phyloP scores from a whole-genome alignment of 2,113 vertebrate genomes.

The Shinisaurus crocodilurus region DNA sequence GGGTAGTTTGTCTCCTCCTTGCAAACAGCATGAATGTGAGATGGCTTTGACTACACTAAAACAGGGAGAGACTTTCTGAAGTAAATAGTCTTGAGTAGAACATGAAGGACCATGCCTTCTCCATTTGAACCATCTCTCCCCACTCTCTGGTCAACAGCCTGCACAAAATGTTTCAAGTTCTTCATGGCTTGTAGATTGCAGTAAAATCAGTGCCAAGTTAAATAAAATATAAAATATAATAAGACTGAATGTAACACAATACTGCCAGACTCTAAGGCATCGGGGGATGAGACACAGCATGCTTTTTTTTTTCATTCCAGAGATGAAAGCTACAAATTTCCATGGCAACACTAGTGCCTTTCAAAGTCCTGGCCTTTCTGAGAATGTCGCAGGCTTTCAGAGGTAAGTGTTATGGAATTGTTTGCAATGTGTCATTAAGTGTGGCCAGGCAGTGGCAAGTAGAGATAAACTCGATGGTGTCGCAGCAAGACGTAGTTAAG shows the following conservation, averaged over 20 bases:
- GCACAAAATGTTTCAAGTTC: background rate
- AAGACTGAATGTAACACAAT: background rate
- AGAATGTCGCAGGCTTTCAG: conserved; percentile 29
- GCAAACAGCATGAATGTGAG: conserved; percentile 11
- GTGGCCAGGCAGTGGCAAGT: background rate
- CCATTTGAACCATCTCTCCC: background rate
- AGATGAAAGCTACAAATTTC: conserved; percentile 17
- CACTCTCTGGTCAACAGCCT: fast-evolving
- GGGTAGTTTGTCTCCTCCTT: conserved; percentile 13
- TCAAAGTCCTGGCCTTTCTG: background rate
- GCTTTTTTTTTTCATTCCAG: background rate
- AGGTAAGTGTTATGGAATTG: conserved; percentile 21
- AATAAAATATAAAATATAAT: background rate
- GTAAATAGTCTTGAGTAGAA: conserved; percentile 21
- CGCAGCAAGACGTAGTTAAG: background rate
- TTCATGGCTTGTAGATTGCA: background rate
- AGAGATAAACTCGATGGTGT: conserved; percentile 6
- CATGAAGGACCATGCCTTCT: background rate
- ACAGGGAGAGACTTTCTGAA: background rate
- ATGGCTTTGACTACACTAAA: conserved; percentile 14
- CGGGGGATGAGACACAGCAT: background rate
- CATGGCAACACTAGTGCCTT: conserved; percentile 23
- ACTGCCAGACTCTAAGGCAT: background rate
- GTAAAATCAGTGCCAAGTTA: background rate
- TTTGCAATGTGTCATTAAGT: conserved; percentile 25